These are phyloP conservation scores for Butastur rufipennis DNA, from an alignment of 2,113 vertebrate genomes.

Conservation along the genomic window DNA sequence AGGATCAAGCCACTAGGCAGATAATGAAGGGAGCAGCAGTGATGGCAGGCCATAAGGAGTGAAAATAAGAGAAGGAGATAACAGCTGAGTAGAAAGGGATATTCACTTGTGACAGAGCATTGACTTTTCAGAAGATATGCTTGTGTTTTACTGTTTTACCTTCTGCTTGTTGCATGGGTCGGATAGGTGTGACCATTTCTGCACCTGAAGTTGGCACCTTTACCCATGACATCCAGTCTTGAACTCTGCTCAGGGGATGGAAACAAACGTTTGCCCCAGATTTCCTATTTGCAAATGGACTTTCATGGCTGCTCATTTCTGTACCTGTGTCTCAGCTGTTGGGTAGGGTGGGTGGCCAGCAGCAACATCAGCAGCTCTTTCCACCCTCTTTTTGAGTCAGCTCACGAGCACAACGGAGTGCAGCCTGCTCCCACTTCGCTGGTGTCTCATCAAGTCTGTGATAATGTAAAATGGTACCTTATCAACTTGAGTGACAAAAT, in stretches of 20 bases:
- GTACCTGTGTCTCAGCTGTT: background rate
- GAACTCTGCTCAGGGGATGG: background rate
- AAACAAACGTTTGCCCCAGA: background rate
- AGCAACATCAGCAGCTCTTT: background rate
- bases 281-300: background rate
- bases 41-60: background rate
- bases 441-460: background rate
- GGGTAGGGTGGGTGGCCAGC: background rate
- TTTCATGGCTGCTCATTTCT: background rate
- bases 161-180: background rate
- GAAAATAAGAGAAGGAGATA: background rate
- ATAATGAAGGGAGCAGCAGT: background rate
- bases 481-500: background rate
- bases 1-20: background rate
- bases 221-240: background rate
- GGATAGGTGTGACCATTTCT: background rate
- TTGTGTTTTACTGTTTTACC: background rate
- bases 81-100: background rate
- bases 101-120: background rate
- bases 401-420: accelerated
- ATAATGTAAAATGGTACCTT: background rate
- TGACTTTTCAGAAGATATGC: background rate
- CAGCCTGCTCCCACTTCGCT: background rate
- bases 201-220: background rate
- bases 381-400: slow-evolving; percentile 5